A percentile compares a stretch with the other conserved stretches of the same genome.
phyloP scores from a whole-genome alignment of 2,797 vertebrate genomes.

The Coilia nasus region DNA sequence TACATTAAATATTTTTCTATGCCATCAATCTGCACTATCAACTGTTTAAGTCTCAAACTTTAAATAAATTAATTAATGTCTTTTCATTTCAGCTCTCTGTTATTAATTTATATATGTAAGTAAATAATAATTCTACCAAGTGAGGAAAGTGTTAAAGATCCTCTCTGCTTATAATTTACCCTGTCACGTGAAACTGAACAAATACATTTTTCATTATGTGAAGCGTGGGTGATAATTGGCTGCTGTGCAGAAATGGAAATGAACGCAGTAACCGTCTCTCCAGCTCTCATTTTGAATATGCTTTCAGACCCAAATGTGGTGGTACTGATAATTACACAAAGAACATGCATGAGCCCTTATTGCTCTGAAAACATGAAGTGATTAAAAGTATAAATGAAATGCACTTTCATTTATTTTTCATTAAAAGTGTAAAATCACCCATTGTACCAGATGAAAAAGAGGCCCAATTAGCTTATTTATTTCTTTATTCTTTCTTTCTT shows the following conservation, averaged over 20 bases:
- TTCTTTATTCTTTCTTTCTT: too few species aligned
- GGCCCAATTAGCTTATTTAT: not conserved
- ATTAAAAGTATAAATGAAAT: not conserved
- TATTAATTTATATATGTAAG: not conserved
- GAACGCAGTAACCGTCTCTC: not conserved
- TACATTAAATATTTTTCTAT: too few species aligned
- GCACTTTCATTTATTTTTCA: not conserved
- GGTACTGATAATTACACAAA: not conserved
- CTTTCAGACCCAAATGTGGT: not conserved
- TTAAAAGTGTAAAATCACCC: not conserved
- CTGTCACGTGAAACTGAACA: not conserved
- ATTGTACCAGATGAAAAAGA: not conserved
- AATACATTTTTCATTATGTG: not conserved
- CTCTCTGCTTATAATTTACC: not conserved
- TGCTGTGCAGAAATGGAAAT: not conserved
- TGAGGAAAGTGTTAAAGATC: not conserved
- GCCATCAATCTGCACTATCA: too few species aligned
- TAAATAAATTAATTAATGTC: too few species aligned
- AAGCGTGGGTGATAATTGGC: not conserved
- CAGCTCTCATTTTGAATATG: not conserved
- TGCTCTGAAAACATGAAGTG: not conserved
- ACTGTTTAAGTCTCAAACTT: too few species aligned
- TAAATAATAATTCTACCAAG: not conserved
- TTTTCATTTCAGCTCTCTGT: not conserved
- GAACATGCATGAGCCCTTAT: not conserved